Evolutionary conservation across 2,797 vertebrate genomes (phyloP).

Genomic region (Bufotes viridis): DNA sequence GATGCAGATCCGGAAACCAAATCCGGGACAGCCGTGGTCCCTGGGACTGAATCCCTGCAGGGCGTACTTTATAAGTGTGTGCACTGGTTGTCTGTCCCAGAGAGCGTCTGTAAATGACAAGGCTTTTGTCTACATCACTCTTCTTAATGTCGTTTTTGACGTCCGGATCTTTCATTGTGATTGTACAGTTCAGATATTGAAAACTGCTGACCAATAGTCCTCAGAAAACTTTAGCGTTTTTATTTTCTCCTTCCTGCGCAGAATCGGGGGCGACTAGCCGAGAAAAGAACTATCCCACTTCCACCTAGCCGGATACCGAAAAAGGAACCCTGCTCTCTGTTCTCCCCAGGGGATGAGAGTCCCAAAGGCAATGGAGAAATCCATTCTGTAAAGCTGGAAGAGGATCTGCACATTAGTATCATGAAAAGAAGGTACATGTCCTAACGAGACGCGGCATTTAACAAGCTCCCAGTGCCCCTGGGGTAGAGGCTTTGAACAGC

Average conservation of each 20-base stretch:
- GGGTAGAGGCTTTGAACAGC: constrained; percentile 58
- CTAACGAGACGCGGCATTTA: constrained; percentile 23
- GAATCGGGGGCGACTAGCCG: constrained; percentile 96
- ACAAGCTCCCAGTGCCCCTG: constrained; percentile 56
- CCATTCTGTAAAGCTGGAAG: constrained; percentile 91
- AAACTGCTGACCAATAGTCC: neutral
- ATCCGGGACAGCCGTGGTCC: neutral
- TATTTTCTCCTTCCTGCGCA: constrained; percentile 69
- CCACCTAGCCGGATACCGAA: constrained; percentile 88
- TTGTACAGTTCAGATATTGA: neutral
- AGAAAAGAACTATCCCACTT: constrained; percentile 92
- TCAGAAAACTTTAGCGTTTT: neutral
- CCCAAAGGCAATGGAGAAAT: constrained; percentile 84
- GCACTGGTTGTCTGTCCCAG: neutral
- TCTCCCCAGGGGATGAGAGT: constrained; percentile 88
- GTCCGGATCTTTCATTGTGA: neutral
- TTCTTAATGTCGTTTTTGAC: neutral
- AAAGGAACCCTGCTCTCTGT: constrained; percentile 88
- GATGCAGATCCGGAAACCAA: neutral
- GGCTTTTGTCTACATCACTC: neutral
- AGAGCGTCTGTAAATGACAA: neutral
- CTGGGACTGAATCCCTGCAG: neutral
- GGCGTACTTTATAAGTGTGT: neutral
- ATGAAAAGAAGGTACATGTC: constrained; percentile 94
- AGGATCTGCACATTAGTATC: constrained; percentile 89